Evolutionary conservation across 2,113 vertebrate genomes (phyloP).

Genomic region (Tricholaema leucomelas): DNA sequence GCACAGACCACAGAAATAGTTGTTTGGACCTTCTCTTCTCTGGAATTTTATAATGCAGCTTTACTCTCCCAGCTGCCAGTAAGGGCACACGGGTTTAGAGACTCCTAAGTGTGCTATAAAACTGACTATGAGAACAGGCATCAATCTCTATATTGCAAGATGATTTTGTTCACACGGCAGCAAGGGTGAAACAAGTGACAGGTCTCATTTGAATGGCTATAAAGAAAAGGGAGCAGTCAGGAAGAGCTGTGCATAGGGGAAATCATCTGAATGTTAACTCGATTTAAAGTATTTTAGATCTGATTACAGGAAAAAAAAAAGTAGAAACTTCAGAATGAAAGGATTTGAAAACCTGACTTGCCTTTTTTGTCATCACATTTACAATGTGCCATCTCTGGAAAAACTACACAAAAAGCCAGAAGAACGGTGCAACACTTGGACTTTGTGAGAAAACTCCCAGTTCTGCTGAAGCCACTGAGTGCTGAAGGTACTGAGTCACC

Average conservation of each 20-base stretch:
- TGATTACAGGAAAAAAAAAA: neutral
- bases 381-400: neutral
- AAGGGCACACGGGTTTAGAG: neutral
- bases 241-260: neutral
- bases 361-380: neutral
- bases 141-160: neutral
- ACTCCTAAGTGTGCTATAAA: neutral
- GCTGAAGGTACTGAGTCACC: rapidly evolving
- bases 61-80: neutral
- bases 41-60: neutral
- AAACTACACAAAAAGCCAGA: neutral
- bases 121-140: neutral
- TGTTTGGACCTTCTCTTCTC: neutral
- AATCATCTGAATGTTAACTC: neutral
- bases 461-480: neutral
- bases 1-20: neutral
- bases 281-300: neutral
- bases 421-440: neutral
- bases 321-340: neutral
- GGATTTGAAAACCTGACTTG: neutral
- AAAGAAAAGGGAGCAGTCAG: neutral
- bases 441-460: neutral
- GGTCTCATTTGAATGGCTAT: neutral
- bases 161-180: neutral
- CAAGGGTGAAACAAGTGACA: neutral